Evolutionary conservation across 2,113 vertebrate species (phyloP).

Genomic region (Physeter macrocephalus): DNA sequence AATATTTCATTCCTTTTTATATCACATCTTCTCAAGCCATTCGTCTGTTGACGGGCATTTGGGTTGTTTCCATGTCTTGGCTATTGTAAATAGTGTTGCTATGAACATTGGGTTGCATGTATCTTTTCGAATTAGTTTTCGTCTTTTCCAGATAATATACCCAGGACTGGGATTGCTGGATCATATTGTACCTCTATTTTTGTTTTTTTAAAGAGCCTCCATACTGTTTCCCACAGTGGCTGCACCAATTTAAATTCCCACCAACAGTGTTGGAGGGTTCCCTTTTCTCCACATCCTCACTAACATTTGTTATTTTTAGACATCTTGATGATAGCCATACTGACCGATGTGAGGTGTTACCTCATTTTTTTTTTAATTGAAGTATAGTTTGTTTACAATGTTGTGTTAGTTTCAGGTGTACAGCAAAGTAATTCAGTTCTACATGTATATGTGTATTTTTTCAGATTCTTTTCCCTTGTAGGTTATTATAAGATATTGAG

Average conservation of each 20-base stretch:
- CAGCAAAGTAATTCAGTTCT: neutral
- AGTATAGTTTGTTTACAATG: neutral
- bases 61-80: neutral
- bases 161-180: neutral
- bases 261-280: neutral
- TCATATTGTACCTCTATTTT: neutral
- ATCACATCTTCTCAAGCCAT: neutral
- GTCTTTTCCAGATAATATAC: neutral
- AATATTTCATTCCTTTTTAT: neutral
- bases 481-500: neutral
- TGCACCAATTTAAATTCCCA: neutral
- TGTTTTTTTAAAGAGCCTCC: too few relatives aligned
- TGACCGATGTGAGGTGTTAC: neutral
- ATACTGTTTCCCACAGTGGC: neutral
- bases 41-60: neutral
- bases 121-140: neutral
- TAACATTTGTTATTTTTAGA: neutral
- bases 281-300: neutral
- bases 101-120: neutral
- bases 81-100: neutral
- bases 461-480: neutral
- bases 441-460: neutral
- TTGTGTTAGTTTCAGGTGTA: neutral
- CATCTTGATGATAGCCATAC: neutral
- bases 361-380: neutral